Evolutionary conservation across 2,888 invertebrate species (phyloP).

Genomic region (Ormyrus rosae): DNA sequence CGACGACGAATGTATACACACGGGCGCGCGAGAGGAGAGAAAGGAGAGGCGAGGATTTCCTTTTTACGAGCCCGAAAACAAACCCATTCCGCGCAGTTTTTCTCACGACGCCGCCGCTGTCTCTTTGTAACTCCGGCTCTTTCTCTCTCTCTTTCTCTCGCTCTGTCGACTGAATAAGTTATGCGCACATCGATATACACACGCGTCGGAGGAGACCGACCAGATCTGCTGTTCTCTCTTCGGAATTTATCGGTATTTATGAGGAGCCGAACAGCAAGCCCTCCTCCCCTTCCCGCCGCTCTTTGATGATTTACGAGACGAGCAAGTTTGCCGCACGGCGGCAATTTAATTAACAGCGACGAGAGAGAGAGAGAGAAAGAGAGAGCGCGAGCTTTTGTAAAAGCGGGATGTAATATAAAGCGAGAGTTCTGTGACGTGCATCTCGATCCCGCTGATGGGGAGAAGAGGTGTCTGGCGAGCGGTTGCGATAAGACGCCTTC

Average conservation of each 20-base stretch:
- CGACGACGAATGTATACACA: background rate
- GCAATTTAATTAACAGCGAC: slow-evolving; percentile 53
- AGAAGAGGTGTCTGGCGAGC: background rate
- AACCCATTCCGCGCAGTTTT: slow-evolving; percentile 29
- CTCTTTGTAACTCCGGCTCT: background rate
- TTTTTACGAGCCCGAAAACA: slow-evolving; percentile 35
- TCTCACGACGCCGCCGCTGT: background rate
- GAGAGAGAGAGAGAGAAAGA: background rate
- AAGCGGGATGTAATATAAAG: slow-evolving; percentile 19
- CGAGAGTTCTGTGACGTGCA: background rate
- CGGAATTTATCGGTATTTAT: slow-evolving; percentile 46
- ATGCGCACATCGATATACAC: background rate
- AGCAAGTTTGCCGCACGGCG: slow-evolving; percentile 41
- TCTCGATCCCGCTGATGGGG: background rate
- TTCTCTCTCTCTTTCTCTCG: too few species aligned
- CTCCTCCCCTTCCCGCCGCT: background rate
- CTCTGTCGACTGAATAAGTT: background rate
- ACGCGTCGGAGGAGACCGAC: background rate
- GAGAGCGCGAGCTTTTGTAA: slow-evolving; percentile 30
- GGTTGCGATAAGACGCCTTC: slow-evolving; percentile 2
- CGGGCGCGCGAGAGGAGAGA: background rate
- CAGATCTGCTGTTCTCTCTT: background rate
- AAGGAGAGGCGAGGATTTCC: background rate
- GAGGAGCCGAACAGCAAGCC: background rate
- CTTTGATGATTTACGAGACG: slow-evolving; percentile 50